Conservation (phyloP, 2,888 invertebrate genomes). For the Cheilosia pagana region DNA sequence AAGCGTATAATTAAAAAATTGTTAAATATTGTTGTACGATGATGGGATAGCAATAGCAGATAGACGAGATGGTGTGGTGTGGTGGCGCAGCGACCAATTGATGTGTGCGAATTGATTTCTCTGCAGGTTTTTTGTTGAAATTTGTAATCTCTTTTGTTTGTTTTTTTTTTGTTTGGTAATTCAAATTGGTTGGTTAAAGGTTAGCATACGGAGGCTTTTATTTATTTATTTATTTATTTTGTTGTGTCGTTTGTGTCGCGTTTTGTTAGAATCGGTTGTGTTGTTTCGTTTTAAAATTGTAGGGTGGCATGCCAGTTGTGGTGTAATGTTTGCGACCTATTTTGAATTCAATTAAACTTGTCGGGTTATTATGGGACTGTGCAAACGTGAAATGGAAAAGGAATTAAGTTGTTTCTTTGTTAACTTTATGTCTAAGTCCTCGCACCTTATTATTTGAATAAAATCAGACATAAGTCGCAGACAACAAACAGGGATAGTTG, state of each 20-base stretch:
- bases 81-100: not conserved
- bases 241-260: not conserved
- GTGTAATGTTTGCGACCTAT: not conserved
- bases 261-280: too few relatives aligned
- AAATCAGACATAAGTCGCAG: too few relatives aligned
- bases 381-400: too few relatives aligned
- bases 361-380: too few relatives aligned
- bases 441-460: too few relatives aligned
- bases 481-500: too few relatives aligned
- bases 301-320: not conserved
- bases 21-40: constrained; percentile 71
- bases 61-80: not conserved
- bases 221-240: not conserved
- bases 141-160: not conserved
- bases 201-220: not conserved
- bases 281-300: too few relatives aligned
- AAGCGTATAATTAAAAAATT: constrained; percentile 76
- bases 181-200: not conserved
- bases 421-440: too few relatives aligned
- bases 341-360: too few relatives aligned
- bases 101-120: constrained; percentile 8
- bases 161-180: not conserved
- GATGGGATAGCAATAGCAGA: constrained; percentile 14
- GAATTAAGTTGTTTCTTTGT: too few relatives aligned
- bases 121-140: not conserved